Conservation (phyloP, 2,113 vertebrate species). For the Gopherus flavomarginatus region DNA sequence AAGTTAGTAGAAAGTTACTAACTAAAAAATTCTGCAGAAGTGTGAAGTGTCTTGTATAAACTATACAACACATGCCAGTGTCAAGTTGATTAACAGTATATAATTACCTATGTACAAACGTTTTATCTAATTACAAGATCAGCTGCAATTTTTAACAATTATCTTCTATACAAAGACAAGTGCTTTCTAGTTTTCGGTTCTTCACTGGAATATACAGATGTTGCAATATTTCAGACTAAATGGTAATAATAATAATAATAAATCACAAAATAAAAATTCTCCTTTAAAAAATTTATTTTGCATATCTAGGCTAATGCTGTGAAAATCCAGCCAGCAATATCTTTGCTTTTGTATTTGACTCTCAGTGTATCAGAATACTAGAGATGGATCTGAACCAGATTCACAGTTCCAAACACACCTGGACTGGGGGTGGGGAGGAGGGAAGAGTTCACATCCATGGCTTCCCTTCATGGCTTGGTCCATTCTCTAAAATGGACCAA, state of each 20-base stretch:
- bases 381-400: background rate
- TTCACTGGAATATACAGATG: conserved; percentile 51
- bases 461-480: background rate
- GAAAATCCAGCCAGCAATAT: conserved; percentile 43
- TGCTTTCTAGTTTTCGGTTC: conserved; percentile 28
- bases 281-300: background rate
- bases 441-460: background rate
- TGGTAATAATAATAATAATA: background rate
- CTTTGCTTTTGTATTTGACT: conserved; percentile 11
- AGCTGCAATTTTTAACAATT: background rate
- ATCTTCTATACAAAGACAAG: conserved; percentile 63
- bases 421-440: background rate
- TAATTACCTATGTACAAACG: too few species aligned
- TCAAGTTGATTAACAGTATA: conserved; percentile 53
- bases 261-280: conserved; percentile 46
- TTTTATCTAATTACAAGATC: too few species aligned
- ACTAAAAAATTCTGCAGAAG: conserved; percentile 58
- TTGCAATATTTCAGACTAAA: conserved; percentile 43
- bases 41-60: conserved; percentile 76
- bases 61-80: conserved; percentile 75
- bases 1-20: conserved; percentile 72
- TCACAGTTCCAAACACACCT: background rate
- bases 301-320: background rate
- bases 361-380: background rate
- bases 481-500: background rate